Percentiles rank a stretch among this genome's conserved stretches.
Conservation (phyloP, 2,113 vertebrate genomes). For the Thermophis baileyi region DNA sequence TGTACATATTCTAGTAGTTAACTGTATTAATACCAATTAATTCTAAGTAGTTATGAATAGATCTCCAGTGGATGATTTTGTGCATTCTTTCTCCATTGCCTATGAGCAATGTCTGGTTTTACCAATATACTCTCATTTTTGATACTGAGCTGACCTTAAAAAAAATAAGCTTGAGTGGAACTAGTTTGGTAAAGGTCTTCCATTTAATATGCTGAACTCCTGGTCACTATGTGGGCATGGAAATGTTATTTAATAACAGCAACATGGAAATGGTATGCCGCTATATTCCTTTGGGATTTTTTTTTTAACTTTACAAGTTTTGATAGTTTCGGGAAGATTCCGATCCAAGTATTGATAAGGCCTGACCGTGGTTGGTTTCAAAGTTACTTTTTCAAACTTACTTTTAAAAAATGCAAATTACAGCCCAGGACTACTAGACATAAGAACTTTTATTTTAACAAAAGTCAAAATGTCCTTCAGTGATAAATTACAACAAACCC, state of each 20-base stretch:
- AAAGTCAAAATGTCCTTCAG: neutral
- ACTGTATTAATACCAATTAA: neutral
- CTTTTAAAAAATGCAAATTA: conserved; percentile 1
- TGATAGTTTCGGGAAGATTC: neutral
- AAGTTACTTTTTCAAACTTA: neutral
- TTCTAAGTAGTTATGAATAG: neutral
- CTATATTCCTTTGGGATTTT: neutral
- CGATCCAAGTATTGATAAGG: neutral
- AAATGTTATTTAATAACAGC: neutral
- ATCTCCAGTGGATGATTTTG: neutral
- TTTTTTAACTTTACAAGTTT: neutral
- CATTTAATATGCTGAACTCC: neutral
- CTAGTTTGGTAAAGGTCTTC: neutral
- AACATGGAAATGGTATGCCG: neutral
- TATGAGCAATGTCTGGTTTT: neutral
- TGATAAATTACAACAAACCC: neutral
- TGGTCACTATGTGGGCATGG: neutral
- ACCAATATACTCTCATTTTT: neutral
- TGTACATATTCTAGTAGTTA: neutral
- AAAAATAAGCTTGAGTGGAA: neutral
- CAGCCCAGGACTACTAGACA: neutral
- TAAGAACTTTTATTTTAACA: neutral
- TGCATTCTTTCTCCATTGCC: neutral
- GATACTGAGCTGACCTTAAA: neutral
- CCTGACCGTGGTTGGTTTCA: neutral